phyloP scores from a whole-genome alignment of 1,140 invertebrate species.

The Hylyphantes graminicola region DNA sequence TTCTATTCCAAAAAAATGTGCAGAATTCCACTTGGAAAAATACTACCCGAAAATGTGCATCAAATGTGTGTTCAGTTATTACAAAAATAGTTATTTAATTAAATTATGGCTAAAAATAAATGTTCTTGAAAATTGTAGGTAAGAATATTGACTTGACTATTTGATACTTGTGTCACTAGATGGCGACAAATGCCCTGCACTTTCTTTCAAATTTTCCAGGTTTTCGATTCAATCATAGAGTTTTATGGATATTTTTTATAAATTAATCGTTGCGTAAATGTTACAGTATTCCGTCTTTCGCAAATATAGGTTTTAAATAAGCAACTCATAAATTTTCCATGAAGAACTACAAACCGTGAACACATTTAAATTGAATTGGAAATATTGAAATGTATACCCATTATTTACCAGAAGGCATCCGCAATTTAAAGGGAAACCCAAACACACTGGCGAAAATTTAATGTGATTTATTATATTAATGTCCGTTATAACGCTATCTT shows the following conservation, averaged over 20 bases:
- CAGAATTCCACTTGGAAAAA: no score
- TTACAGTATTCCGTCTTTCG: neutral
- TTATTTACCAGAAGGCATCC: neutral
- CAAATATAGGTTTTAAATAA: conserved; percentile 28
- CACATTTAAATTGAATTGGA: conserved; percentile 40
- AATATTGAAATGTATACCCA: conserved; percentile 4
- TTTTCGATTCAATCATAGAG: no score
- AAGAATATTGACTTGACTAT: no score
- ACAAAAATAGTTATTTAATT: no score
- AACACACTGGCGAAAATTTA: conserved; percentile 13
- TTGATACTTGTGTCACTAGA: neutral
- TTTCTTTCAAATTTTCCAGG: neutral
- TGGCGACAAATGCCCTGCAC: conserved; percentile 2
- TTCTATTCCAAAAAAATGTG: no score
- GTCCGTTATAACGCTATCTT: neutral
- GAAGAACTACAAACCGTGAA: conserved; percentile 23
- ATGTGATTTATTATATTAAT: conserved; percentile 40
- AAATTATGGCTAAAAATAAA: no score
- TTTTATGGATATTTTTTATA: neutral
- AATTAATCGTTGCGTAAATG: conserved; percentile 16
- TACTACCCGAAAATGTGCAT: no score
- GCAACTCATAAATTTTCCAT: conserved; percentile 31
- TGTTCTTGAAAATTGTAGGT: no score
- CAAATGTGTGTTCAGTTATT: no score
- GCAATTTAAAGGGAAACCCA: neutral